Evolutionary conservation across 2,113 vertebrate genomes (phyloP), one percentile per base, ranked within the genome.

Genomic region (Pelobates fuscus): DNA sequence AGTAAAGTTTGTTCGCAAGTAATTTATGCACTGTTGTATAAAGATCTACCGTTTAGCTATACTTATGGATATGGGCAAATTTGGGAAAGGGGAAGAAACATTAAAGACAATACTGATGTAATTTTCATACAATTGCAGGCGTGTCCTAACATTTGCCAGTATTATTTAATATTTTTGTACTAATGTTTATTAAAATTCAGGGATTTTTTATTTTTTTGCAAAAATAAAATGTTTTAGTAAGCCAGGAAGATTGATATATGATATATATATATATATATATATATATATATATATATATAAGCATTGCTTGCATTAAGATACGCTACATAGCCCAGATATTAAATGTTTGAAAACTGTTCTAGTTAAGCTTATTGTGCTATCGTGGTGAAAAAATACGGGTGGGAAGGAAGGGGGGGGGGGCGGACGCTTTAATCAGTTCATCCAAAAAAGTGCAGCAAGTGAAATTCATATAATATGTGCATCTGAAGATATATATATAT

Each of bases 1-100:
- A 84, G 1, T 29, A 46, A 15, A 14, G 21, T 68, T 77, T 77
- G 73, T 68, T 77, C 65, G 26, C 44, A 61, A 49, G 12, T 20
- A 60, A 76, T 25, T 30, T 30, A 67, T 29, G 32, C 63, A 77
- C 65, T 67, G 24, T 62, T 8, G 52, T 8, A 21, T 55, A 10
- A 20, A 65, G 10, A 65, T 43, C 62, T 8, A 43, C 2, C 21
- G 17, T 24, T 43, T 15, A 30, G 21, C 20, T 11, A 20, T 12
- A 43, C 2, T 55, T 55, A 55, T 21, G 52, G 52, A 21, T 55
- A 6, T 20, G 52, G 17, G 8, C 17, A 18, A 23, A 21, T 55
- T 21, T n/a, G n/a, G n/a, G n/a, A n/a, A 55, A 10, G 10, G 60
- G 43, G 14, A 37, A 54, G 49, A 54, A 2, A 63, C 8, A 65